These are phyloP conservation scores for Melitaea cinxia DNA, from an alignment of 1,140 invertebrate genomes.

Conservation along the genomic window DNA sequence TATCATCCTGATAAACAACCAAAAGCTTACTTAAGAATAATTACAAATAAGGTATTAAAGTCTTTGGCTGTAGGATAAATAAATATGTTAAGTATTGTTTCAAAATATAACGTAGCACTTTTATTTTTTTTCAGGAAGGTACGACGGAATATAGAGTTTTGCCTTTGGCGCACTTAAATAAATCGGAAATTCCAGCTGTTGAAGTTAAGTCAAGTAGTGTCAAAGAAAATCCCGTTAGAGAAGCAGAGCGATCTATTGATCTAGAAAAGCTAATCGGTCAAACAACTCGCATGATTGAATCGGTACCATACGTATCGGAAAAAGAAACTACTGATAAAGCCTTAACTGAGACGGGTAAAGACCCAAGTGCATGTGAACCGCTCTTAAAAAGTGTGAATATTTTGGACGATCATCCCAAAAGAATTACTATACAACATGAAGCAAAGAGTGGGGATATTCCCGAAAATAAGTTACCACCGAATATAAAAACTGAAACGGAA, in stretches of 20 bases:
- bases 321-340: background rate
- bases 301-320: constrained; percentile 17
- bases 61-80: no score
- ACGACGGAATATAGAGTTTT: constrained; percentile 55
- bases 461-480: constrained; percentile 13
- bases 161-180: constrained; percentile 62
- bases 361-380: background rate
- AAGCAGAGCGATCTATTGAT: constrained; percentile 65
- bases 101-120: no score
- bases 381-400: background rate
- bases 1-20: constrained; percentile 83
- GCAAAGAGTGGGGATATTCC: background rate
- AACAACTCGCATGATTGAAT: constrained; percentile 42
- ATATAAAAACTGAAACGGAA: constrained; percentile 33
- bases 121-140: constrained; percentile 62
- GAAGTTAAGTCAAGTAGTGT: constrained; percentile 38
- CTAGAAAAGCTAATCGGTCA: constrained; percentile 67
- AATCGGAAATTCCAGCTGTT: constrained; percentile 43
- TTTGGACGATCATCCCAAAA: background rate
- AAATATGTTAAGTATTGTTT: no score
- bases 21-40: constrained; percentile 63
- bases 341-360: background rate
- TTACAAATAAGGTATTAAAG: constrained; percentile 57
- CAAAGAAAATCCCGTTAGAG: constrained; percentile 55
- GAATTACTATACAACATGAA: background rate